Conservation (phyloP, 2,113 vertebrate genomes). For the Amphilophus citrinellus region DNA sequence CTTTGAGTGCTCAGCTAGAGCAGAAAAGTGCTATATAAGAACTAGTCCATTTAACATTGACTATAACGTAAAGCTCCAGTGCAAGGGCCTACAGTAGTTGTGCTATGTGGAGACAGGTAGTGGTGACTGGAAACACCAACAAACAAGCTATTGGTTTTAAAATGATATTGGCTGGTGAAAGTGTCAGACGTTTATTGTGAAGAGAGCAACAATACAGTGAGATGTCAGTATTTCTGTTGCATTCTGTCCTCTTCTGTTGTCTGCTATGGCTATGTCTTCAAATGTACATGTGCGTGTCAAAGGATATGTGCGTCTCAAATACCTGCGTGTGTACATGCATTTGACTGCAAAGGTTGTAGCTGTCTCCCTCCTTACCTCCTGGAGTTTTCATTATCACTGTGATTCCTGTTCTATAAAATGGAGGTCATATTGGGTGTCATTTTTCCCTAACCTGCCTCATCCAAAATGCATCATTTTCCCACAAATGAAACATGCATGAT, state of each 20-base stretch:
- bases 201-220: not conserved
- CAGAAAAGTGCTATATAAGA: too few relatives aligned
- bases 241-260: not conserved
- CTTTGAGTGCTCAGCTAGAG: too few relatives aligned
- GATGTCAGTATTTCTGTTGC: not conserved
- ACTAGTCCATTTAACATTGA: too few relatives aligned
- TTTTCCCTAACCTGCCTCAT: constrained; percentile 75
- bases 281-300: not conserved
- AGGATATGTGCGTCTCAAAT: not conserved
- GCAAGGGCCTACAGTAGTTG: not conserved
- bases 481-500: constrained; percentile 72
- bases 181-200: constrained; percentile 10
- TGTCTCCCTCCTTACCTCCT: constrained; percentile 73
- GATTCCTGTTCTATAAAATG: constrained; percentile 77
- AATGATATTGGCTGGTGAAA: not conserved
- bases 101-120: not conserved
- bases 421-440: constrained; percentile 78
- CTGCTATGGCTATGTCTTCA: not conserved
- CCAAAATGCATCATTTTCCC: constrained; percentile 77
- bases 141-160: not conserved
- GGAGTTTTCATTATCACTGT: constrained; percentile 80
- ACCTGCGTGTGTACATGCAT: constrained; percentile 17
- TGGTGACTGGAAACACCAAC: not conserved
- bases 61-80: constrained; percentile 3
- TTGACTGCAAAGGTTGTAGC: constrained; percentile 22